A percentile compares a stretch with the other conserved stretches of the same genome.
phyloP scores from a whole-genome alignment of 2,113 vertebrate genomes.

The Gobio gobio region DNA sequence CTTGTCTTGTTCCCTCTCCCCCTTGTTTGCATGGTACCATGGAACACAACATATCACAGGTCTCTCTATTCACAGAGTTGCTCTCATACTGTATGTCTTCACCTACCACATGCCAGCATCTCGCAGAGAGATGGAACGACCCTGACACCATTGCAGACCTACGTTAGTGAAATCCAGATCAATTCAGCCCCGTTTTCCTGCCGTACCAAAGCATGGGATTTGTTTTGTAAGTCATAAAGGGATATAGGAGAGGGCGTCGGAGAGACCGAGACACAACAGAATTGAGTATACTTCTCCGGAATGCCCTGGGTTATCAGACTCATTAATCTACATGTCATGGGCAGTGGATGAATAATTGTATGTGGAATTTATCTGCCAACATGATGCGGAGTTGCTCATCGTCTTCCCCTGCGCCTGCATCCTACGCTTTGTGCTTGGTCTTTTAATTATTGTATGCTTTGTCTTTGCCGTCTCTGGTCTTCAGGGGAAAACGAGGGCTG shows the following conservation, averaged over 20 bases:
- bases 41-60: conserved; percentile 50
- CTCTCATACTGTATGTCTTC: not conserved
- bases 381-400: conserved; percentile 90
- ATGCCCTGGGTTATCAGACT: conserved; percentile 98
- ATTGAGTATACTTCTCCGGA: conserved; percentile 89
- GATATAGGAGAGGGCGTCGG: conserved; percentile 62
- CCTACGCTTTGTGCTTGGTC: conserved; percentile 80
- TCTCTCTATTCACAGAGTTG: not conserved
- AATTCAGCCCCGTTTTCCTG: conserved; percentile 69
- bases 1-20: conserved; percentile 55
- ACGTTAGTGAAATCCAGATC: conserved; percentile 71
- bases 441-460: conserved; percentile 94
- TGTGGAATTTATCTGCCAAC: conserved; percentile 98
- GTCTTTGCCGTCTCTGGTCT: conserved; percentile 83
- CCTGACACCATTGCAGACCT: conserved; percentile 68
- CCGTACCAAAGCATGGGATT: conserved; percentile 68
- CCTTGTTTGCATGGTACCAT: conserved; percentile 30
- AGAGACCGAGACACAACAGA: conserved; percentile 80
- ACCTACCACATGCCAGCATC: not conserved
- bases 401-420: conserved; percentile 80
- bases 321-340: conserved; percentile 99
- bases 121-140: conserved; percentile 3
- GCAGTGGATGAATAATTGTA: conserved; percentile 99
- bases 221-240: conserved; percentile 60
- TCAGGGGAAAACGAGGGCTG: conserved; percentile 69